These are phyloP conservation scores for Oophaga sylvatica DNA, from an alignment of 2,797 vertebrate species.

Conservation along the genomic window DNA sequence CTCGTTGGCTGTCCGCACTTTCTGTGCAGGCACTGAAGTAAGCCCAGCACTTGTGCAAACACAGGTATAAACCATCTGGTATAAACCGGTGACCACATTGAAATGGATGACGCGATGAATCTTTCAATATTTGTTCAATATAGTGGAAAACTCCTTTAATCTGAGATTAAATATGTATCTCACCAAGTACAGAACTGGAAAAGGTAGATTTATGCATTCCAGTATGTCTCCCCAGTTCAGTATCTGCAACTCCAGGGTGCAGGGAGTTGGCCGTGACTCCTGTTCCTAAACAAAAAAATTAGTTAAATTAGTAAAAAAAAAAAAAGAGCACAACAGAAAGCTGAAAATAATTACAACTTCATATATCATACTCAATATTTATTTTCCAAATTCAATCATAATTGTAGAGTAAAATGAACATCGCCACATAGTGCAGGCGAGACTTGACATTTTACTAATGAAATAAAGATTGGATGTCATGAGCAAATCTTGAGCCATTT, in stretches of 20 bases:
- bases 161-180: background rate
- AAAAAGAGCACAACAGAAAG: background rate
- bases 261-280: slow-evolving; percentile 81
- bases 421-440: background rate
- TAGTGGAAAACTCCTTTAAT: background rate
- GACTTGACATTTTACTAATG: too few species aligned
- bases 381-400: background rate
- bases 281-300: slow-evolving; percentile 70
- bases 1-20: too few species aligned
- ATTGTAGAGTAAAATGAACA: background rate
- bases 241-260: slow-evolving; percentile 84
- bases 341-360: background rate
- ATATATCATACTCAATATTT: background rate
- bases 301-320: background rate
- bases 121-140: too few species aligned
- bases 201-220: slow-evolving; percentile 81
- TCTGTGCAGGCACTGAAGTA: too few species aligned
- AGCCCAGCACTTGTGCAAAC: too few species aligned
- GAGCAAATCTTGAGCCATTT: background rate
- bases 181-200: slow-evolving; percentile 71
- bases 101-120: too few species aligned
- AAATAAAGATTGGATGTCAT: background rate
- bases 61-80: too few species aligned
- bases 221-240: slow-evolving; percentile 83
- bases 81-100: too few species aligned